Evolutionary conservation across 1,140 invertebrate genomes (phyloP).

Genomic region (Phymorhynchus buccinoides): DNA sequence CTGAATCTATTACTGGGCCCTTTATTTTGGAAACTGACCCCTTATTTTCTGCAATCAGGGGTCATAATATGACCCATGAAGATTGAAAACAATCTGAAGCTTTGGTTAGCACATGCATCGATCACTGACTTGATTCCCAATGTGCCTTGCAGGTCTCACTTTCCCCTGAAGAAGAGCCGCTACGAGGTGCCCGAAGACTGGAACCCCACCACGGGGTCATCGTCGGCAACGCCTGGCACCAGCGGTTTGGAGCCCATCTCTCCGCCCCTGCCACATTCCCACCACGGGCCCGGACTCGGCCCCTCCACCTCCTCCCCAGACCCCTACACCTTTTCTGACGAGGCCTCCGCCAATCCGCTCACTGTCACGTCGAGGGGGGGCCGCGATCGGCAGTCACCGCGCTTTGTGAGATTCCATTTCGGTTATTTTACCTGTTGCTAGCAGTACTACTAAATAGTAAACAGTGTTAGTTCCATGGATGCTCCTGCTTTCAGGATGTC

Average conservation of each 20-base stretch:
- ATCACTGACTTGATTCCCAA: no score
- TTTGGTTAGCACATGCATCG: no score
- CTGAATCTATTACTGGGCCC: no score
- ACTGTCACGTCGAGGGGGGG: slow-evolving; percentile 63
- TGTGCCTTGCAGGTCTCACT: slow-evolving; percentile 43
- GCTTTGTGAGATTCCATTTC: slow-evolving; percentile 46
- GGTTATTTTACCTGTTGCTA: no score
- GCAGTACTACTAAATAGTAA: no score
- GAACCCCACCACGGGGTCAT: neutral
- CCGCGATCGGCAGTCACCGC: slow-evolving; percentile 60
- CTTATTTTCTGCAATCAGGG: no score
- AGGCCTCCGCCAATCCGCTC: slow-evolving; percentile 66
- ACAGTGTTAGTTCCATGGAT: no score
- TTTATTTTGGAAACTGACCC: no score
- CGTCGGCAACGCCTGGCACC: neutral
- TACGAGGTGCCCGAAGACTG: slow-evolving; percentile 45
- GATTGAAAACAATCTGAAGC: no score
- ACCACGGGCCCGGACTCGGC: slow-evolving; percentile 41
- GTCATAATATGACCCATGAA: no score
- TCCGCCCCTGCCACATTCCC: slow-evolving; percentile 52
- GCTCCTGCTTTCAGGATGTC: no score
- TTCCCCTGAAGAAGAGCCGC: slow-evolving; percentile 51
- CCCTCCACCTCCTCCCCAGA: slow-evolving; percentile 62
- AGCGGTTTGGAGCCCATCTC: slow-evolving; percentile 40
- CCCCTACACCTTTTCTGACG: slow-evolving; percentile 71